phyloP scores from a whole-genome alignment of 2,888 invertebrate genomes.

The Mesopsocus fuscifrons region DNA sequence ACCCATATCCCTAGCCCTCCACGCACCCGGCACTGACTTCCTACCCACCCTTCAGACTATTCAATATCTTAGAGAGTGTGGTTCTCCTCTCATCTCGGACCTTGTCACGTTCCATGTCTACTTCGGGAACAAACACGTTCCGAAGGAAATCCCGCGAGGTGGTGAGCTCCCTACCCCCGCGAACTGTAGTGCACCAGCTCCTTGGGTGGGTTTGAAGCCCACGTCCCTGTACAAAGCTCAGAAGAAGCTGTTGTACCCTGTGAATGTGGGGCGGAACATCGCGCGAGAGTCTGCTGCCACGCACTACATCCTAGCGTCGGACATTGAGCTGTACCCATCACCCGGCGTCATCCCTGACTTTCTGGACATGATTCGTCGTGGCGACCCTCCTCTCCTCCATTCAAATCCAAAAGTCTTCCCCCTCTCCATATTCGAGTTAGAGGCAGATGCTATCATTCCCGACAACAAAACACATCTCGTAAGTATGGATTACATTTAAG shows the following conservation, averaged over 20 bases:
- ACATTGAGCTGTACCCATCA: slow-evolving; percentile 81
- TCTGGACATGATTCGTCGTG: slow-evolving; percentile 64
- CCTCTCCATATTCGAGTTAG: slow-evolving; percentile 76
- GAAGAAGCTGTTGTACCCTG: slow-evolving; percentile 69
- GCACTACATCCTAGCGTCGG: slow-evolving; percentile 65
- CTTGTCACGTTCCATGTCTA: slow-evolving; percentile 77
- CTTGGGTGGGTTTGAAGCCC: slow-evolving; percentile 42
- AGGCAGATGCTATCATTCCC: slow-evolving; percentile 37
- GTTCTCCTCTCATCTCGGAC: slow-evolving; percentile 46
- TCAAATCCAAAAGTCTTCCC: slow-evolving; percentile 58
- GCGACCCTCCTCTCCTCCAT: slow-evolving; percentile 41
- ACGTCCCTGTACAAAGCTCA: slow-evolving; percentile 54
- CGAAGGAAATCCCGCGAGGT: slow-evolving; percentile 33
- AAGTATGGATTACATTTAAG: slow-evolving; percentile 17
- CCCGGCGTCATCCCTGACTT: slow-evolving; percentile 61
- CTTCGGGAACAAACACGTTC: slow-evolving; percentile 73
- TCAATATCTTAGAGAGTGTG: slow-evolving; percentile 60
- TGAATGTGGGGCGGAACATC: slow-evolving; percentile 79
- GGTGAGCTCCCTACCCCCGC: background rate
- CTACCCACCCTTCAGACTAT: slow-evolving; percentile 58
- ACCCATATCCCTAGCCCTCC: slow-evolving; percentile 70
- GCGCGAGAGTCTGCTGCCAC: slow-evolving; percentile 68
- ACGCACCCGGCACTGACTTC: slow-evolving; percentile 73
- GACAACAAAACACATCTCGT: slow-evolving; percentile 49
- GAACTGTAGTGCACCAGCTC: slow-evolving; percentile 49